Base-by-base conservation (phyloP, 92 coral and sea anemone species). In the Plumapathes pennacea region DNA sequence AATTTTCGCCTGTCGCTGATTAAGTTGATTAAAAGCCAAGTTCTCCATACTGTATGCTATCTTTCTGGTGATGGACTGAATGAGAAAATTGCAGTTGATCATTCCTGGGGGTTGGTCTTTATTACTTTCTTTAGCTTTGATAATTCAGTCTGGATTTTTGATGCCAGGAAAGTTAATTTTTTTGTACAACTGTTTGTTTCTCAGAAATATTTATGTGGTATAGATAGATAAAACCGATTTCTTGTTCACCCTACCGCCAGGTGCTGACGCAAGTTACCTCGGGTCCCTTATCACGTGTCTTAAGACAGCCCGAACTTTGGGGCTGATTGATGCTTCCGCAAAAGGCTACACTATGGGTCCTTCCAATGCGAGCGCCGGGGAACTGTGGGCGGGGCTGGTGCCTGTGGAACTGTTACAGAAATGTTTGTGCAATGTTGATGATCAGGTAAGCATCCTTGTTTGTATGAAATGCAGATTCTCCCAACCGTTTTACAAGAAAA, bases 291-390 rank as follows among this genome's bases (percentile, higher is more conserved):
- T 88, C 17, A 88, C 98, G 34, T 84, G 96, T 66, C 77, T 92
- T 17, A 92, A 88, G 80, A 88, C 86, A 40, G 98, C 98, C 28
- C 61, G 98, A 38, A 62, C 67, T 60, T 76, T 74, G 60, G 98
- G 98, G 1, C 50, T 88, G 17, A 61, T 88, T 17, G 68, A 77
- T 19, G 66, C 78, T 12, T 38, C 68, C 49, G 29, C 54, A 22
- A 32, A 68, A 30, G 39, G 45, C 32, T 48, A 30, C 32, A 28
- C n/a, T 2, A 38, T 8, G 38, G 40, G 13, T 9, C 0, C 32
- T 13, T 23, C 2, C 10, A 27, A 49, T 9, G n/a, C n/a, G n/a
- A n/a, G n/a, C n/a, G 25, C 22, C 0, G 21, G 27, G 10, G 68
- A 64, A 12, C 48, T 64, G 45, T 92, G 98, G 98, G 76, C 85